Evolutionary conservation across 2,888 invertebrate genomes (phyloP), one percentile per base, ranked within the genome.

Genomic region (Myathropa florea): DNA sequence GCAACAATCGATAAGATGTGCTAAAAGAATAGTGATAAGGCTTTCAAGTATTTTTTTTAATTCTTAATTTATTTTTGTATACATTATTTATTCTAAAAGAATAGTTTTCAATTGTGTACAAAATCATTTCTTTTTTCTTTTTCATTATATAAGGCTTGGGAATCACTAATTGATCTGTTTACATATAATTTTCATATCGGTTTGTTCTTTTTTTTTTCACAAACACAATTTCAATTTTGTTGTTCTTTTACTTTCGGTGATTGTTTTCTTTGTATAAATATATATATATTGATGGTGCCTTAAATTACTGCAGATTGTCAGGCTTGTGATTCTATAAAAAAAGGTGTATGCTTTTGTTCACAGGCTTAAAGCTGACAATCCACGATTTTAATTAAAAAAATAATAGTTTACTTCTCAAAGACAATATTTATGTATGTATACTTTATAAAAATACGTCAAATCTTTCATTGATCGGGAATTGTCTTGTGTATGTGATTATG

Each of bases 101-200:
- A 81, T 75, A 75, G 6, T 70, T 36, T 70, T 76, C 55, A 67
- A 84, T 30, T 33, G 71, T 71, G 84, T 84, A 84, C 84, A 84
- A 84, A 84, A 81, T 75, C 63, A 63, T 79, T 65, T 33, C 46
- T 78, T 65, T 59, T 61, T 46, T 61, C 18, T n/a, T n/a, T n/a
- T 21, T 55, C 65, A 73, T 71, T 80, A 67, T 84, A 81, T 84
- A 84, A 84, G 84, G 84, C 84, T 76, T 63, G 81, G 76, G 63
- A 84, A 84, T 84, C 84, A 84, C 84, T 84, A 84, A 81, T 81
- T 81, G 71, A 84, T 80, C 61, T 55, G 60, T 75, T 70, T 39
- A 64, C 64, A 67, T 46, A 67, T 70, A 36, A n/a, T 18, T 18
- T 18, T n/a, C 60, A 14, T n/a, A n/a, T 72, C 46, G 53, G 6